These are phyloP conservation scores for Microctenopoma stevenorrisi DNA, from an alignment of 2,797 vertebrate species.

Conservation along the genomic window DNA sequence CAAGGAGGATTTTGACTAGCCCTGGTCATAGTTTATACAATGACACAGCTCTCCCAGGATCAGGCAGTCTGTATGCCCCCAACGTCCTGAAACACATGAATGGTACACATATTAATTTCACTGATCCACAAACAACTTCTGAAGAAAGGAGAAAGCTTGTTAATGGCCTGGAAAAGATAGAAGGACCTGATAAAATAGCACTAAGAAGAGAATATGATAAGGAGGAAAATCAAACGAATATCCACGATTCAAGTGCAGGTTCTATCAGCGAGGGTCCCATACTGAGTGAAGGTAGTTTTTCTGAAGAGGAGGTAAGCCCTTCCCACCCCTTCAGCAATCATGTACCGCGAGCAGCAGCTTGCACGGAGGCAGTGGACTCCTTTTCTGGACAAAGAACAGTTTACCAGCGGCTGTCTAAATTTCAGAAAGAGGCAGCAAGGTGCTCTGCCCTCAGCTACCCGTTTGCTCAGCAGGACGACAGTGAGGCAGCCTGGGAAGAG, in stretches of 20 bases:
- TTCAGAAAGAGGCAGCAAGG: slow-evolving; percentile 91
- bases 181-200: slow-evolving; percentile 30
- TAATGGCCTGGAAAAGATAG: slow-evolving; percentile 48
- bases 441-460: slow-evolving; percentile 78
- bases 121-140: slow-evolving; percentile 29
- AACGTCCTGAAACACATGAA: slow-evolving; percentile 73
- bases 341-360: slow-evolving; percentile 68
- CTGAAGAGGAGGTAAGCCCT: slow-evolving; percentile 87
- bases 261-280: slow-evolving; percentile 94
- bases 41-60: slow-evolving; percentile 85
- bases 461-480: slow-evolving; percentile 65
- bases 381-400: slow-evolving; percentile 76
- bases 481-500: slow-evolving; percentile 90
- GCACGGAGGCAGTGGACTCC: slow-evolving; percentile 80
- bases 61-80: slow-evolving; percentile 84
- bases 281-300: slow-evolving; percentile 90
- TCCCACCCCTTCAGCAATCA: slow-evolving; percentile 63
- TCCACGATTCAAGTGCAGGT: slow-evolving; percentile 84
- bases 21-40: slow-evolving; percentile 85
- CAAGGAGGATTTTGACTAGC: slow-evolving; percentile 82
- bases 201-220: slow-evolving; percentile 25
- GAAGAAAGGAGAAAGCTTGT: slow-evolving; percentile 32
- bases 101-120: slow-evolving; percentile 64
- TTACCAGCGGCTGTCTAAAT: slow-evolving; percentile 85
- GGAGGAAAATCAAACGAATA: slow-evolving; percentile 34